Conservation (phyloP, 2,797 vertebrate species). For the Carcharodon carcharias region DNA sequence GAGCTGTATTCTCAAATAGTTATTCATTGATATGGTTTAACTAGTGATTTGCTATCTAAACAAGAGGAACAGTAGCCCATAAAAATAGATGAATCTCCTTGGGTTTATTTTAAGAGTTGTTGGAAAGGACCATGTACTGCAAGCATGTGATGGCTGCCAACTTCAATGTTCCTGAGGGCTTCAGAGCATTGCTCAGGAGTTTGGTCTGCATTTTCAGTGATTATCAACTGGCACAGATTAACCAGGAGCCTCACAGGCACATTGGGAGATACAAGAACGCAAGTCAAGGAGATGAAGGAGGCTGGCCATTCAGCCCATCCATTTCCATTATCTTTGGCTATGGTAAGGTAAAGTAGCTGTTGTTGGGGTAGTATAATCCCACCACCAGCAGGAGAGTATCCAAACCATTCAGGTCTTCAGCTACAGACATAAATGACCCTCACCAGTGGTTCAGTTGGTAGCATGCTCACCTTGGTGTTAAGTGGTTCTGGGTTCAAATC, state of each 20-base stretch:
- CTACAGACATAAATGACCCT: not conserved
- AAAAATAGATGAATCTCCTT: not conserved
- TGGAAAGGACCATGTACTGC: not conserved
- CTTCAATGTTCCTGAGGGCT: not conserved
- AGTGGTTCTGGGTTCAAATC: not conserved
- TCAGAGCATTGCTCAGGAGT: not conserved
- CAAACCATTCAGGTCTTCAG: not conserved
- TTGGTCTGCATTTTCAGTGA: not conserved
- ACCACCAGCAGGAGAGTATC: not conserved
- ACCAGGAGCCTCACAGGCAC: not conserved
- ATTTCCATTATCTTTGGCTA: not conserved
- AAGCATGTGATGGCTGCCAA: not conserved
- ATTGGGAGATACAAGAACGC: not conserved
- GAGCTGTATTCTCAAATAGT: not conserved
- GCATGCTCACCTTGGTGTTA: not conserved
- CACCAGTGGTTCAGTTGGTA: not conserved
- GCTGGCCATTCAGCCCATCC: not conserved
- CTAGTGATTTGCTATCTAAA: not conserved
- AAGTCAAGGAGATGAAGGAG: not conserved
- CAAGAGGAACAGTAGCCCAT: not conserved
- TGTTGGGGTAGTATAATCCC: not conserved
- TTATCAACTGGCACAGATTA: not conserved
- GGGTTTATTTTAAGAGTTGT: not conserved
- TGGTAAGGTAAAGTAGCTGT: not conserved
- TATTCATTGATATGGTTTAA: not conserved